Evolutionary conservation across 2,888 invertebrate genomes (phyloP).

Genomic region (Cosmopolites sordidus): DNA sequence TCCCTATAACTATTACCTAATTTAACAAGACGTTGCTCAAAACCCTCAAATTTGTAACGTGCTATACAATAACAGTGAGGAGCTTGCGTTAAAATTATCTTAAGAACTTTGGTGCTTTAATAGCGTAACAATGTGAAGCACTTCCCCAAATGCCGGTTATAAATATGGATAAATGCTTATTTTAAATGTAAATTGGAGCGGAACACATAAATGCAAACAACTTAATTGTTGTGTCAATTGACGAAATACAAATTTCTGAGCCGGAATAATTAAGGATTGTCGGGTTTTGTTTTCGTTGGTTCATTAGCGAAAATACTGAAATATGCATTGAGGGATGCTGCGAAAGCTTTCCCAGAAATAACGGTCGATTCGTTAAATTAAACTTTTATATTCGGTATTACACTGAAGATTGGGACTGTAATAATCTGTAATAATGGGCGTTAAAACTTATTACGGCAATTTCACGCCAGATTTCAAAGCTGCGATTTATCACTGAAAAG

Average conservation of each 20-base stretch:
- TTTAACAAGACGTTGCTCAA: too few relatives aligned
- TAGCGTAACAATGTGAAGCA: constrained; percentile 3
- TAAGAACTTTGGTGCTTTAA: constrained; percentile 1
- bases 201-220: constrained; percentile 21
- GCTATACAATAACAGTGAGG: neutral
- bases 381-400: neutral
- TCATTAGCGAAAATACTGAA: constrained; percentile 20
- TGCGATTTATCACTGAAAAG: too few relatives aligned
- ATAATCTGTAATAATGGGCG: neutral
- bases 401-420: neutral
- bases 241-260: constrained; percentile 18
- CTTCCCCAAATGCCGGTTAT: constrained; percentile 11
- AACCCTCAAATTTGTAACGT: too few relatives aligned
- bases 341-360: neutral
- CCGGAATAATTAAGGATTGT: constrained; percentile 13
- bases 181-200: constrained; percentile 15
- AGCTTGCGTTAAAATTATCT: neutral
- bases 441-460: neutral
- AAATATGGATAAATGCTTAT: constrained; percentile 22
- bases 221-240: constrained; percentile 24
- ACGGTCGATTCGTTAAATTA: neutral
- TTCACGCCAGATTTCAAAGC: neutral
- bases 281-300: constrained; percentile 14
- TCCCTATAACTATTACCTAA: too few relatives aligned
- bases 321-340: constrained; percentile 12